Conservation (phyloP, 2,113 vertebrate species). For the Diadophis punctatus region DNA sequence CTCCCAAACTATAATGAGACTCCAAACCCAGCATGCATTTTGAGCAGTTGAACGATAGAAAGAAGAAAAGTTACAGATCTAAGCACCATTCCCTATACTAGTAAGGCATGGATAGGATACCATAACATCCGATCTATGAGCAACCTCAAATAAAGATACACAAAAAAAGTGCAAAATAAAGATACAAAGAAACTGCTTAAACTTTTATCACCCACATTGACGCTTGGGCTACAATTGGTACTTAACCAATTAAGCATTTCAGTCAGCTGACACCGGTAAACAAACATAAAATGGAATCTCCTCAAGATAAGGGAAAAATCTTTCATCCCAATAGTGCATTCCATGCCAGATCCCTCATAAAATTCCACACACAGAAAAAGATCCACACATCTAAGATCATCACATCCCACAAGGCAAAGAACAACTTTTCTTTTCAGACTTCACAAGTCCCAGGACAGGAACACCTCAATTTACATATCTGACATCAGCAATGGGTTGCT, state of each 20-base stretch:
- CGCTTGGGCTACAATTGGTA: background rate
- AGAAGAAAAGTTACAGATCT: constrained; percentile 19
- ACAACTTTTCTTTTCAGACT: too few species aligned
- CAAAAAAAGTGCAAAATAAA: background rate
- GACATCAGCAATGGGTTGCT: too few species aligned
- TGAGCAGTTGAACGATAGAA: constrained; percentile 24
- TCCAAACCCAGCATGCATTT: constrained; percentile 28
- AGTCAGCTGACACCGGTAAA: background rate
- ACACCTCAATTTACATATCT: too few species aligned
- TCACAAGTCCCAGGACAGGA: too few species aligned
- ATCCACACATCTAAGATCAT: too few species aligned
- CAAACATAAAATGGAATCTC: too few species aligned
- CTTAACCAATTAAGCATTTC: background rate
- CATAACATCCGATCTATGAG: background rate
- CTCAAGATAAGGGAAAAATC: too few species aligned
- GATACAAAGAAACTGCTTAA: background rate
- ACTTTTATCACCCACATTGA: background rate
- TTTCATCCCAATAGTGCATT: too few species aligned
- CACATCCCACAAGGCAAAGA: too few species aligned
- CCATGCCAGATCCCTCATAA: too few species aligned
- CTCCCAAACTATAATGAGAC: constrained; percentile 27
- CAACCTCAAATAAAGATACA: background rate
- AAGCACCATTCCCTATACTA: background rate
- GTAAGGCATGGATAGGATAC: background rate
- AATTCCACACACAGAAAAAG: too few species aligned